Evolutionary conservation across 2,888 invertebrate species (phyloP), one percentile per base, ranked within the genome.

Genomic region (Phyto melanocephala): DNA sequence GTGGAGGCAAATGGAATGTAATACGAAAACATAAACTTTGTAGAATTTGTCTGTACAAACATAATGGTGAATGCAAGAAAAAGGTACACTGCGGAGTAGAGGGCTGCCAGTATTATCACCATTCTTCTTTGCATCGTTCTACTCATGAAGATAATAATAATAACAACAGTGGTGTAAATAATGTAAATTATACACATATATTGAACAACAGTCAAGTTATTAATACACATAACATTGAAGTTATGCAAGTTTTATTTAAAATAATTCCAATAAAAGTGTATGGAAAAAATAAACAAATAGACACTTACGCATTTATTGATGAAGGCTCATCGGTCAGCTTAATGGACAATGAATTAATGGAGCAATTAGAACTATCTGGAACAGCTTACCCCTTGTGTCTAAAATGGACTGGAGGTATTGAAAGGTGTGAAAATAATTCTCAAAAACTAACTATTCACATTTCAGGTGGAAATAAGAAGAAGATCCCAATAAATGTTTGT

Each of bases 171-270:
- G n/a, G 6, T 24, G 52, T 24, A 4, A n/a, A 50, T 11, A 52
- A 40, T 40, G n/a, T 15, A 35, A 50, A 37, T n/a, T 60, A 70
- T n/a, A 42, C 4, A n/a, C 1, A 42, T 11, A 42, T 22, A 6
- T n/a, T 20, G 13, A 52, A 40, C 37, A 52, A 40, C 8, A 8
- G 15, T 52, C n/a, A n/a, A n/a, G n/a, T n/a, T n/a, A n/a, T n/a
- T n/a, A n/a, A n/a, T n/a, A n/a, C n/a, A n/a, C n/a, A 68, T 58
- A 40, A 60, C 22, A 60, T 4, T 13, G 13, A 52, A 52, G 11
- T 13, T 1, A 52, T 8, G 35, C 17, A 76, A 22, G n/a, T 67
- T 15, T 24, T 76, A 13, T 76, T 76, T 42, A 74, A 33, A 54
- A n/a, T n/a, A n/a, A n/a, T n/a, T n/a, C n/a, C n/a, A n/a, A n/a